Evolutionary conservation across 2,113 vertebrate species (phyloP).

Genomic region (Dissostichus mawsoni): DNA sequence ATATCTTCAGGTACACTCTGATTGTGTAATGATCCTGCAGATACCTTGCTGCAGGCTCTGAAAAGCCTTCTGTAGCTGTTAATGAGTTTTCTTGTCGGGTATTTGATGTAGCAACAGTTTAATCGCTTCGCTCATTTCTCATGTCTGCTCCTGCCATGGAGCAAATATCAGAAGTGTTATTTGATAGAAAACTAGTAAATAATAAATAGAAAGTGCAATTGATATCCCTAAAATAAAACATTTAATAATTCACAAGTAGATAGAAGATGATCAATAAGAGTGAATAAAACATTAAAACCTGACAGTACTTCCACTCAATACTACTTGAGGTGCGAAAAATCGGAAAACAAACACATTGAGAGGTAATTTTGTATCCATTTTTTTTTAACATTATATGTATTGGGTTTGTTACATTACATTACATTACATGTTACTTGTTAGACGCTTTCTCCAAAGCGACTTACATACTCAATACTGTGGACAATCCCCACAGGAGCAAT

Average conservation of each 20-base stretch:
- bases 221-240: not conserved
- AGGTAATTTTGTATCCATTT: no score
- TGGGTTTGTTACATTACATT: no score
- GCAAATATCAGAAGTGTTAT: not conserved
- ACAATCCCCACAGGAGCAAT: no score
- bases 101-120: not conserved
- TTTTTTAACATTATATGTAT: no score
- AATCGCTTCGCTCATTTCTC: conserved; percentile 15
- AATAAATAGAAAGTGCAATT: conserved; percentile 13
- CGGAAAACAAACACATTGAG: no score
- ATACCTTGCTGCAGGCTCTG: conserved; percentile 17
- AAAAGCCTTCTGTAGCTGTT: conserved; percentile 7
- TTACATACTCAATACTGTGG: no score
- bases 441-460: no score
- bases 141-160: not conserved
- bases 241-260: conserved; percentile 16
- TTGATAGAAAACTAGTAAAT: conserved; percentile 6
- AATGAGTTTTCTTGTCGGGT: conserved; percentile 8
- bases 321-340: not conserved
- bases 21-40: conserved; percentile 40
- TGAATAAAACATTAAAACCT: not conserved
- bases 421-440: no score
- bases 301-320: not conserved
- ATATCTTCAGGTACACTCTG: conserved; percentile 31
- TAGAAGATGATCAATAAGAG: not conserved